A percentile compares a stretch with the other conserved stretches of the same genome.
Evolutionary conservation across 2,113 vertebrate species (phyloP).

Genomic region (Tachysurus fulvidraco): DNA sequence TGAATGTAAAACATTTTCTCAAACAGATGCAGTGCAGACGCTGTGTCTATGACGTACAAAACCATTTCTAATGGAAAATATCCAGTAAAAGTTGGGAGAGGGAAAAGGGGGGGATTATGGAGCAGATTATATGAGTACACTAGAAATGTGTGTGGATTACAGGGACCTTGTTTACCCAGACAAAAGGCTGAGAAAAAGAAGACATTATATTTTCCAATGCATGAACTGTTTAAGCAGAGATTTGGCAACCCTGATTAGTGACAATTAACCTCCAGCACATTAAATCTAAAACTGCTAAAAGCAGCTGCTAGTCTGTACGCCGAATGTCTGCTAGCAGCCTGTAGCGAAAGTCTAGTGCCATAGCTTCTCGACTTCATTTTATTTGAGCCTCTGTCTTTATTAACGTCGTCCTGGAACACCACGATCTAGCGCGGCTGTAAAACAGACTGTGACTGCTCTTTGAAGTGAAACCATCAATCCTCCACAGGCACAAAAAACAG

Average conservation of each 20-base stretch:
- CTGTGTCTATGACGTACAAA: not conserved
- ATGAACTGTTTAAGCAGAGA: not conserved
- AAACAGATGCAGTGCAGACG: not conserved
- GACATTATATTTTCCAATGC: not conserved
- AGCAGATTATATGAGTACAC: not conserved
- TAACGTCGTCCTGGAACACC: not conserved
- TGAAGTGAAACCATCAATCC: constrained; percentile 14
- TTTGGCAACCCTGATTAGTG: not conserved
- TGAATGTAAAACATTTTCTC: not conserved
- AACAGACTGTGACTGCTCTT: not conserved
- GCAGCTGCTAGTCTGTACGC: not conserved
- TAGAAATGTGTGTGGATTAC: not conserved
- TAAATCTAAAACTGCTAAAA: not conserved
- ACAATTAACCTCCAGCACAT: not conserved
- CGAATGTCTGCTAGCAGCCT: not conserved
- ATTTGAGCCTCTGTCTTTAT: not conserved
- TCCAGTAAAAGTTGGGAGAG: not conserved
- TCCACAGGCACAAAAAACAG: not conserved
- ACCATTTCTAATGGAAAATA: not conserved
- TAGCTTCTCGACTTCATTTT: not conserved
- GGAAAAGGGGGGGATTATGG: not conserved
- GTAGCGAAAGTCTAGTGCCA: not conserved
- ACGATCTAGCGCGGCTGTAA: not conserved
- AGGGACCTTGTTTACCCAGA: not conserved
- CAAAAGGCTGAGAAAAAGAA: not conserved